Evolutionary conservation across 1,140 invertebrate species (phyloP).

Genomic region (Trichonephila inaurata): DNA sequence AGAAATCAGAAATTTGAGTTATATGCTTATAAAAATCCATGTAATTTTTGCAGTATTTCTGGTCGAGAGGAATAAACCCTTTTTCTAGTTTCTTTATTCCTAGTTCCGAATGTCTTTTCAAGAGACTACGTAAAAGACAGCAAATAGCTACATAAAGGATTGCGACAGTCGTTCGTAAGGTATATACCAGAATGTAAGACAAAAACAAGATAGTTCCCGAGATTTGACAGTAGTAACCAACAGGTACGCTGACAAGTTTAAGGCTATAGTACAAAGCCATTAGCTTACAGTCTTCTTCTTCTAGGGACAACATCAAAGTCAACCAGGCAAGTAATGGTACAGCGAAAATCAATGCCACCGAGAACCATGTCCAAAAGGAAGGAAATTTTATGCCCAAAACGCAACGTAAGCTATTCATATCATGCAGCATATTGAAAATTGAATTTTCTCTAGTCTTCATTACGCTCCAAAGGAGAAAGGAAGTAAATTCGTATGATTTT

Average conservation of each 20-base stretch:
- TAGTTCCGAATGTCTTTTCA: background rate
- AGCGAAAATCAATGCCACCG: background rate
- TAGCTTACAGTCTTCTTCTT: background rate
- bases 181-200: background rate
- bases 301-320: background rate
- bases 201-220: background rate
- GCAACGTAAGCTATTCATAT: background rate
- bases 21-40: background rate
- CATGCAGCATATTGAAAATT: background rate
- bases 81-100: background rate
- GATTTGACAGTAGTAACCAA: background rate
- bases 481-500: background rate
- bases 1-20: background rate
- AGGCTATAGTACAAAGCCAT: background rate
- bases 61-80: background rate
- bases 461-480: background rate
- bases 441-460: background rate
- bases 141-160: background rate
- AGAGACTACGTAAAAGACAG: background rate
- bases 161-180: background rate
- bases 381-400: background rate
- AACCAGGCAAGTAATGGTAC: background rate
- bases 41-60: background rate
- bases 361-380: background rate
- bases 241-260: background rate